Conservation (phyloP, 2,113 vertebrate species). For the Phaethornis superciliosus region DNA sequence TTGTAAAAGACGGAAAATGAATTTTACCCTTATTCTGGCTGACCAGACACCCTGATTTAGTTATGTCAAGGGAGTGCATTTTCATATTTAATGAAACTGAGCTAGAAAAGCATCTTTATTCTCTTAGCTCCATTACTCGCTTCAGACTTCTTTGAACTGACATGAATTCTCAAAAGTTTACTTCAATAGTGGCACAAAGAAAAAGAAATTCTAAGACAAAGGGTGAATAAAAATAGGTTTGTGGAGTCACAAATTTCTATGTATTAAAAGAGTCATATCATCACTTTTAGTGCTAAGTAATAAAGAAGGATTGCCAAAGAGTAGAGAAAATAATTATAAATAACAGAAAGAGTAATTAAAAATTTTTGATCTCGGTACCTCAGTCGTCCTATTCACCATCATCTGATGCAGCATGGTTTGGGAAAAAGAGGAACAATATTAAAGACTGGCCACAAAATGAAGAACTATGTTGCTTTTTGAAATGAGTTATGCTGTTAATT, state of each 20-base stretch:
- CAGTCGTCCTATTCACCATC: constrained; percentile 99
- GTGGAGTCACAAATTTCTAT: background rate
- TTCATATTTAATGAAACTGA: constrained; percentile 13
- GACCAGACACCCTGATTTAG: constrained; percentile 1
- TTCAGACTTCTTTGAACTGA: background rate
- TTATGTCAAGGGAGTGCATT: background rate
- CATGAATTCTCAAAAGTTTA: background rate
- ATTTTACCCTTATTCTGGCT: background rate
- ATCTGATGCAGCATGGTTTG: constrained; percentile 90
- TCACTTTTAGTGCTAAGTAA: background rate
- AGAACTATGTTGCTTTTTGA: constrained; percentile 39
- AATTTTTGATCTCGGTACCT: constrained; percentile 84
- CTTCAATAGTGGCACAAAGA: background rate
- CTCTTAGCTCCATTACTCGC: background rate
- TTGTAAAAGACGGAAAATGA: background rate
- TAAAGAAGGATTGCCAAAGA: background rate
- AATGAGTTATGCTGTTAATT: constrained; percentile 36
- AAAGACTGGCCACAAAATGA: constrained; percentile 48
- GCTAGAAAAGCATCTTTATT: background rate
- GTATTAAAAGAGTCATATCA: background rate
- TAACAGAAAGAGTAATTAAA: constrained; percentile 66
- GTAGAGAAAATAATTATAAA: background rate
- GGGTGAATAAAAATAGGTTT: background rate
- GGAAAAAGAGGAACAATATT: constrained; percentile 81
- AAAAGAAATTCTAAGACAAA: background rate